Conservation (phyloP, 2,888 invertebrate genomes). For the Pristionchus entomophagus region DNA sequence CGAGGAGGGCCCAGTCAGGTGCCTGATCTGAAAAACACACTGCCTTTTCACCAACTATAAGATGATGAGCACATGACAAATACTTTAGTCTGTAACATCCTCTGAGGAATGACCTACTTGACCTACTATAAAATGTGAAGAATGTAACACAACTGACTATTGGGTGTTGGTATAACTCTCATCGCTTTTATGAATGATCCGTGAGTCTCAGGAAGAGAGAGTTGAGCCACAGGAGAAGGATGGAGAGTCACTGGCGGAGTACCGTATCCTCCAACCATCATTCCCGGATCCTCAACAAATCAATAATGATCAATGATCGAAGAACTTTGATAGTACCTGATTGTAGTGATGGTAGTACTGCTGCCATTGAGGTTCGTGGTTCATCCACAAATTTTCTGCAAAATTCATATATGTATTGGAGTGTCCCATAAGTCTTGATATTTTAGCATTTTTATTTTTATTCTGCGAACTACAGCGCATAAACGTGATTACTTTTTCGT, state of each 20-base stretch:
- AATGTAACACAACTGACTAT: background rate
- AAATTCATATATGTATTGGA: no score
- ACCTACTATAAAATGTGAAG: no score
- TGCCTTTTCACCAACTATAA: background rate
- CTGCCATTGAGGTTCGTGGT: background rate
- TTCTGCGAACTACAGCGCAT: no score
- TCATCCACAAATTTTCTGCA: background rate
- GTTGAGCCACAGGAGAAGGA: background rate
- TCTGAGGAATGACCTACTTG: no score
- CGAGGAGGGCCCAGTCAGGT: conserved; percentile 13
- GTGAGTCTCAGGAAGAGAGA: background rate
- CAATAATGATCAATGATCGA: background rate
- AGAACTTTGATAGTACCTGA: background rate
- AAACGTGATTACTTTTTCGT: no score
- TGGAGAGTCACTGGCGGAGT: background rate
- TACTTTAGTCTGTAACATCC: background rate
- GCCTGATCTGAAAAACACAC: background rate
- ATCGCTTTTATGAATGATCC: conserved; percentile 17
- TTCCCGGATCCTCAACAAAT: background rate
- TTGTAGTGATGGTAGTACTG: background rate
- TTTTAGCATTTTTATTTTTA: no score
- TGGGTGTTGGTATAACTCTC: conserved; percentile 10
- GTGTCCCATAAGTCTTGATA: no score
- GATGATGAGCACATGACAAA: background rate
- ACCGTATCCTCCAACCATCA: conserved; percentile 27